phyloP scores from a whole-genome alignment of 2,113 vertebrate genomes.

The Campylomormyrus tamandua region DNA sequence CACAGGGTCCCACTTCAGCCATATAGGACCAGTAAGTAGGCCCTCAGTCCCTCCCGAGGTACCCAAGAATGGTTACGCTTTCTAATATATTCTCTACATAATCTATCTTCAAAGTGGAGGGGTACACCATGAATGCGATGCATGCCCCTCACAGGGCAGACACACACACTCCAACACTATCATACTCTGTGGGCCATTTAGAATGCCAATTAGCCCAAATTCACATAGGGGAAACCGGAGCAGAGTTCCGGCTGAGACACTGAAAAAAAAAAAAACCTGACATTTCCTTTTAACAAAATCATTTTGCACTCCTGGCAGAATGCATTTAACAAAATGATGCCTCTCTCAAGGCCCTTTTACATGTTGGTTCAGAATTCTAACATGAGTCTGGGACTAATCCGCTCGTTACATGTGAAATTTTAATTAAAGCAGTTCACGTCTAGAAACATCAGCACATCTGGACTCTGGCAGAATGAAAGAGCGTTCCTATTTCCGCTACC shows the following conservation, averaged over 20 bases:
- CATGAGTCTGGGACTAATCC: background rate
- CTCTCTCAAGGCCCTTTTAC: background rate
- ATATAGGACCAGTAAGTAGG: background rate
- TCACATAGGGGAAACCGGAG: background rate
- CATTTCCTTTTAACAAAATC: background rate
- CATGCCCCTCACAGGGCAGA: background rate
- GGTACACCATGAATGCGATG: background rate
- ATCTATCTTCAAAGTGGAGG: background rate
- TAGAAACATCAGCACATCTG: background rate
- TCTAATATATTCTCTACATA: background rate
- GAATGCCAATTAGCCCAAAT: background rate
- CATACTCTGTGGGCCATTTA: background rate
- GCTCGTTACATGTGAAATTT: background rate
- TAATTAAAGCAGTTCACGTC: background rate
- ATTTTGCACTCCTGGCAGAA: background rate
- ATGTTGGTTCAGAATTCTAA: background rate
- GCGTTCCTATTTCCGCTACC: background rate
- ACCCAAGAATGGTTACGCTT: background rate
- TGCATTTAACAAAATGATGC: background rate
- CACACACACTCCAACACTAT: background rate
- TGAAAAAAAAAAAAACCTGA: background rate
- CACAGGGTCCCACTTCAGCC: background rate
- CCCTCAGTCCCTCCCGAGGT: background rate
- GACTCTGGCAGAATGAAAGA: background rate
- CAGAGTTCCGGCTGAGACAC: background rate